These are phyloP conservation scores for Eucera pruinosa DNA, from an alignment of 2,888 invertebrate genomes.

Conservation along the genomic window DNA sequence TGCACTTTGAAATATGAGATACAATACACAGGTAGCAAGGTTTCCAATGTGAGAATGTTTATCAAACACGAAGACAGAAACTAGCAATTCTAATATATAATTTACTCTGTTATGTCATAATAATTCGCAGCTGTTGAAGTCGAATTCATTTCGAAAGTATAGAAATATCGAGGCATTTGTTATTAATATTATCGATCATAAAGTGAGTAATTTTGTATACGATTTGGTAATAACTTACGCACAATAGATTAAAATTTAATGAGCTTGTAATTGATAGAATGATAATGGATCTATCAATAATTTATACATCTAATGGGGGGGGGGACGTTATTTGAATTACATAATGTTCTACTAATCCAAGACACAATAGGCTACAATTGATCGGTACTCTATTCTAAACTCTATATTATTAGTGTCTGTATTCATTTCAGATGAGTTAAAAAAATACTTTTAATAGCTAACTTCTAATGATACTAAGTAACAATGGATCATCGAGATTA, in stretches of 20 bases:
- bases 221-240: constrained; percentile 12
- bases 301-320: constrained; percentile 16
- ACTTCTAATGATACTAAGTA: too few species aligned
- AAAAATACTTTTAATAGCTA: too few species aligned
- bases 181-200: constrained; percentile 2
- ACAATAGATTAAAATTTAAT: constrained; percentile 28
- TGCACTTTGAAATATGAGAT: too few species aligned
- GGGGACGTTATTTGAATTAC: background rate
- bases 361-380: background rate
- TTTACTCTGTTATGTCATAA: background rate
- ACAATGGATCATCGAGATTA: too few species aligned
- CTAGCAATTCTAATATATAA: background rate
- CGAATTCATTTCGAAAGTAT: background rate
- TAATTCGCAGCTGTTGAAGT: background rate
- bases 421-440: too few species aligned
- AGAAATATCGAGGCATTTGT: background rate
- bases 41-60: too few species aligned
- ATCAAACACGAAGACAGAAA: too few species aligned
- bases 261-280: constrained; percentile 25
- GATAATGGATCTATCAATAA: constrained; percentile 33
- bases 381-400: background rate
- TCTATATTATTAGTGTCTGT: too few species aligned
- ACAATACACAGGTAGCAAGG: too few species aligned
- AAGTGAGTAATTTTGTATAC: constrained; percentile 15
- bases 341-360: constrained; percentile 5